phyloP scores from a whole-genome alignment of 2,113 vertebrate genomes.

The Vulpes lagopus region DNA sequence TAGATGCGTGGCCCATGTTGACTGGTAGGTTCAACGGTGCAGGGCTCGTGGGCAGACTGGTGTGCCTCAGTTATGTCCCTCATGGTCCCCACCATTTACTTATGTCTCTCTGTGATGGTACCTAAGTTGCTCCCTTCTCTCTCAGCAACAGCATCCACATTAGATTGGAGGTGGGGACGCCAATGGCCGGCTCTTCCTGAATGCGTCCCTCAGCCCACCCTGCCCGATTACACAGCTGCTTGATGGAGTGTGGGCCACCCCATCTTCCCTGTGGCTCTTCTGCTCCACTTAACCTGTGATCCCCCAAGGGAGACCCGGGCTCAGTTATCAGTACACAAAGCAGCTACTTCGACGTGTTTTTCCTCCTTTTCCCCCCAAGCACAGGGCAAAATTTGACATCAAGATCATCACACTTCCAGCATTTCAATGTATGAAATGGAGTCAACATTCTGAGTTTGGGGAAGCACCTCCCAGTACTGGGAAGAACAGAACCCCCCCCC shows the following conservation, averaged over 20 bases:
- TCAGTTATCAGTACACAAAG: background rate
- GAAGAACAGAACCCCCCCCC: fast-evolving
- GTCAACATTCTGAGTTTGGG: background rate
- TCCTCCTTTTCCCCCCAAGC: background rate
- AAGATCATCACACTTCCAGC: background rate
- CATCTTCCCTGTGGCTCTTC: background rate
- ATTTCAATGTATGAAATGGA: background rate
- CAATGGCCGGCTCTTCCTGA: background rate
- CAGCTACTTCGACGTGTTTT: fast-evolving
- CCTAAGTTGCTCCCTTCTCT: background rate
- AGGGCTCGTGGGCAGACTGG: too few species aligned
- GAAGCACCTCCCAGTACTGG: background rate
- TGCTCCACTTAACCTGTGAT: fast-evolving
- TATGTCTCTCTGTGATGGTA: fast-evolving
- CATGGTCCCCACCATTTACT: fast-evolving
- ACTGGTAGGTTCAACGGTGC: fast-evolving
- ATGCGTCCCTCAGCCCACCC: fast-evolving
- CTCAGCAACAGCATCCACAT: background rate
- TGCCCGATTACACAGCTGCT: background rate
- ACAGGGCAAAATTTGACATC: background rate
- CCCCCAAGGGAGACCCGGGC: background rate
- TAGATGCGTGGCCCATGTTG: fast-evolving
- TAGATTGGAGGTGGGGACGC: background rate
- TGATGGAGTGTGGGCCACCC: fast-evolving
- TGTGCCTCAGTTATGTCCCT: fast-evolving